Conservation (phyloP, 2,888 invertebrate species). For the Lumbricus terrestris region DNA sequence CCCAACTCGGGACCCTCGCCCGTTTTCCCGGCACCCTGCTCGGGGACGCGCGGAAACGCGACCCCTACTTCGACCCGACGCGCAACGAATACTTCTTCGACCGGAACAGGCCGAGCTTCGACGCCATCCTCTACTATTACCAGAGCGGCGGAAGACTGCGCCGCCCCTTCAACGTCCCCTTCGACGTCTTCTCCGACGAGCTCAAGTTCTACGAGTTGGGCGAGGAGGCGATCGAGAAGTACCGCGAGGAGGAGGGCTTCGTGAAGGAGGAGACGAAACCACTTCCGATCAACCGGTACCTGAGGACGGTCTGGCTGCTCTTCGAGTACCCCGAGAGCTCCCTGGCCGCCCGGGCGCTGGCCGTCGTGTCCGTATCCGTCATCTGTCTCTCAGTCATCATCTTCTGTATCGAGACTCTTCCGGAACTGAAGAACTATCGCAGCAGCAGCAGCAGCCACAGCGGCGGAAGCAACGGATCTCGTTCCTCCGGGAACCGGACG, state of each 20-base stretch:
- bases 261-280: constrained; percentile 79
- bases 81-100: constrained; percentile 99
- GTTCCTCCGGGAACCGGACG: constrained; percentile 42
- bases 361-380: constrained; percentile 98
- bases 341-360: constrained; percentile 95
- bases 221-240: constrained; percentile 71
- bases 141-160: constrained; percentile 81
- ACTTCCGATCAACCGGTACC: constrained; percentile 92
- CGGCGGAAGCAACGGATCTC: constrained; percentile 44
- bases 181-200: constrained; percentile 97
- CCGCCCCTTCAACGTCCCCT: constrained; percentile 94
- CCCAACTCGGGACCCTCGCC: constrained; percentile 23
- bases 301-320: constrained; percentile 96
- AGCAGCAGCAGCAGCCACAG: constrained; percentile 47
- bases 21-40: constrained; percentile 65
- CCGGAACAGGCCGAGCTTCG: constrained; percentile 96
- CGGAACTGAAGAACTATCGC: constrained; percentile 92
- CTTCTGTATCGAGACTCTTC: constrained; percentile 98
- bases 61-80: constrained; percentile 95
- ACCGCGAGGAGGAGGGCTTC: constrained; percentile 75
- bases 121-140: constrained; percentile 78
- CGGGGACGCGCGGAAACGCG: constrained; percentile 75
- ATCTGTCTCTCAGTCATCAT: constrained; percentile 98
- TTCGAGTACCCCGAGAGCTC: constrained; percentile 99
- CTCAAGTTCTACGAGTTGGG: constrained; percentile 99